A percentile compares a stretch with the other conserved stretches of the same genome.
These are phyloP conservation scores for human (Homo sapiens) DNA, from an alignment of 2,113 vertebrate genomes.

Conservation along the genomic window DNA sequence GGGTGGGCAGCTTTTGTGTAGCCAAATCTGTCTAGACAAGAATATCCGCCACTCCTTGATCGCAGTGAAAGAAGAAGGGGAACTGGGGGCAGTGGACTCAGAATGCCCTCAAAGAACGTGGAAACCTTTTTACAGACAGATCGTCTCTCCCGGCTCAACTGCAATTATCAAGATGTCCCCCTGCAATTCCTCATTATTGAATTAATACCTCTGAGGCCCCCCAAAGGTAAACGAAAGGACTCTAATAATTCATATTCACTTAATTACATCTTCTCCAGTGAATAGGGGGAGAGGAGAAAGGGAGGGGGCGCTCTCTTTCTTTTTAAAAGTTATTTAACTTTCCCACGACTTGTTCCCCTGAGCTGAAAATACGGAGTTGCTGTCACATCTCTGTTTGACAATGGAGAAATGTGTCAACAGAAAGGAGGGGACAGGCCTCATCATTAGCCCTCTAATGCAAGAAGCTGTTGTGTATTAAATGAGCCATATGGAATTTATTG, in stretches of 20 bases:
- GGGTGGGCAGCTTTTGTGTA: slow-evolving; percentile 70
- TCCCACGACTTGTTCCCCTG: slow-evolving; percentile 94
- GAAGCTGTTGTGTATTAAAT: slow-evolving; percentile 98
- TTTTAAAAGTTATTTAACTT: slow-evolving; percentile 97
- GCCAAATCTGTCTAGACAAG: slow-evolving; percentile 62
- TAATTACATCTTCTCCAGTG: slow-evolving; percentile 86
- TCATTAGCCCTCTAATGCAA: slow-evolving; percentile 91
- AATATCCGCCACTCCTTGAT: slow-evolving; percentile 37
- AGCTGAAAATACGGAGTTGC: slow-evolving; percentile 89
- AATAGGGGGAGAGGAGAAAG: slow-evolving; percentile 81
- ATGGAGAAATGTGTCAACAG: slow-evolving; percentile 99
- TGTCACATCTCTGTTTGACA: slow-evolving; percentile 93
- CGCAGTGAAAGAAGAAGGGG: slow-evolving; percentile 15
- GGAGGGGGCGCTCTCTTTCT: slow-evolving; percentile 78
- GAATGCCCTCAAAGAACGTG: slow-evolving; percentile 58
- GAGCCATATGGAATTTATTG: slow-evolving; percentile 99
- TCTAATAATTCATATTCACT: slow-evolving; percentile 90
- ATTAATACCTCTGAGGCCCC: slow-evolving; percentile 86
- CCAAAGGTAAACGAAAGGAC: slow-evolving; percentile 86
- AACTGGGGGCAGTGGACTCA: background rate
- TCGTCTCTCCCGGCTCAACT: slow-evolving; percentile 73
- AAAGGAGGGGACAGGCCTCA: slow-evolving; percentile 88
- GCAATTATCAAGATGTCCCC: slow-evolving; percentile 84
- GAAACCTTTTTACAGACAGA: slow-evolving; percentile 64
- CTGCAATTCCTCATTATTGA: slow-evolving; percentile 83